Conservation (phyloP, 2,797 vertebrate genomes). For the Urocyon cinereoargenteus region DNA sequence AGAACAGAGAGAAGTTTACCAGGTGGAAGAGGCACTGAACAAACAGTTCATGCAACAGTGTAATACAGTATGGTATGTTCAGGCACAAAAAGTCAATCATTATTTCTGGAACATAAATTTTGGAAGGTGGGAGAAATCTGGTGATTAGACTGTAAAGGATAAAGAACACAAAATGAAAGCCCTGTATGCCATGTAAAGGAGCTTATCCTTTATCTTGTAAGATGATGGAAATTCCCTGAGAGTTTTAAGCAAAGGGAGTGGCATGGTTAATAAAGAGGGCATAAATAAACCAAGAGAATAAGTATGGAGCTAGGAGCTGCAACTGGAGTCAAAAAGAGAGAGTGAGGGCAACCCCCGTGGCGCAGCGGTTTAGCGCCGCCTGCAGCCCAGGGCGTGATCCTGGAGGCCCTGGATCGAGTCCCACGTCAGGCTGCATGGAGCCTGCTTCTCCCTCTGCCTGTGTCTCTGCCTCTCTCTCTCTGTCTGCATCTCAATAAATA, state of each 20-base stretch:
- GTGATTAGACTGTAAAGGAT: slow-evolving; percentile 21
- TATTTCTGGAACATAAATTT: slow-evolving; percentile 51
- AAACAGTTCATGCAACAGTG: background rate
- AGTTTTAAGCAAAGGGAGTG: slow-evolving; percentile 28
- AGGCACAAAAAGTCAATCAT: slow-evolving; percentile 32
- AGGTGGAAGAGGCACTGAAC: background rate
- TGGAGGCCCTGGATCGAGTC: too few species aligned
- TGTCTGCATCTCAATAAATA: too few species aligned
- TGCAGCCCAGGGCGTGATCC: too few species aligned
- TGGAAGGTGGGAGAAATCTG: slow-evolving; percentile 9
- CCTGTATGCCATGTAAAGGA: background rate
- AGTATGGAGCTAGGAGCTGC: background rate
- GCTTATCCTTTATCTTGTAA: background rate
- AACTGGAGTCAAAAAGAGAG: slow-evolving; percentile 14
- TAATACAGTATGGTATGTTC: background rate
- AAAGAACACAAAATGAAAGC: slow-evolving; percentile 18
- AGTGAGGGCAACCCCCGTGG: too few species aligned
- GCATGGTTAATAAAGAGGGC: background rate
- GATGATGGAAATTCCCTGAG: background rate
- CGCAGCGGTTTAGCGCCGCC: too few species aligned
- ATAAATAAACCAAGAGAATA: background rate
- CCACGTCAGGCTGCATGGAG: too few species aligned
- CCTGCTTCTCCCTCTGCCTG: too few species aligned
- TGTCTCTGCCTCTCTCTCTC: too few species aligned
- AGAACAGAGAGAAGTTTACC: slow-evolving; percentile 25